Conservation (phyloP, 30 jellyfish, hydroid and myxozoan species). For the Aurelia aurita region DNA sequence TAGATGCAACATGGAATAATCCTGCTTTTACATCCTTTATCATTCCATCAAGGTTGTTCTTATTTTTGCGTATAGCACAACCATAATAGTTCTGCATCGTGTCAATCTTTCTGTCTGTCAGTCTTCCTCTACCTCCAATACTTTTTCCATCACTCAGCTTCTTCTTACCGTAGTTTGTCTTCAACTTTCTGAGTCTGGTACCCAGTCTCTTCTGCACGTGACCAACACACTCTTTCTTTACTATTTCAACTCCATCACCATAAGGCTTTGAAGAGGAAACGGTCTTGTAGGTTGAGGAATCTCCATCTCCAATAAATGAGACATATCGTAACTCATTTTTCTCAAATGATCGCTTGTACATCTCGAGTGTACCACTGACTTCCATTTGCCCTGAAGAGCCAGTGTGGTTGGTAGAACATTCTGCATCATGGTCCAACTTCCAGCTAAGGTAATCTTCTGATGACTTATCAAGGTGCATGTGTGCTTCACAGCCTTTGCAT, state of each 20-base stretch:
- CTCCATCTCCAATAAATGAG: too few relatives aligned
- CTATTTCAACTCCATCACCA: neutral
- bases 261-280: neutral
- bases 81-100: too few relatives aligned
- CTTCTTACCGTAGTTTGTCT: neutral
- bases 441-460: neutral
- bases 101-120: neutral
- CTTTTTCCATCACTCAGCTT: neutral
- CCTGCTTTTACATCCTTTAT: too few relatives aligned
- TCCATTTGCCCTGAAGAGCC: constrained; percentile 10
- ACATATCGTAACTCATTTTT: too few relatives aligned
- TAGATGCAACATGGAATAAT: too few relatives aligned
- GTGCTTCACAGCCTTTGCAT: neutral
- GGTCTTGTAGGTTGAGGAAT: neutral
- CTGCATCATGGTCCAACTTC: neutral
- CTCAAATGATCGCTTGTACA: too few relatives aligned
- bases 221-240: too few relatives aligned
- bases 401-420: neutral
- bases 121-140: neutral
- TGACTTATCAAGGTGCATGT: neutral
- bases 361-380: neutral
- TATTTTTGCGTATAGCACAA: too few relatives aligned
- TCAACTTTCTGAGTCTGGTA: neutral
- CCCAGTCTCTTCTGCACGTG: neutral
- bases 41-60: too few relatives aligned